Evolutionary conservation across 35 echinoderm and acorn worm genomes (phyloP).

Genomic region (Lytechinus pictus): DNA sequence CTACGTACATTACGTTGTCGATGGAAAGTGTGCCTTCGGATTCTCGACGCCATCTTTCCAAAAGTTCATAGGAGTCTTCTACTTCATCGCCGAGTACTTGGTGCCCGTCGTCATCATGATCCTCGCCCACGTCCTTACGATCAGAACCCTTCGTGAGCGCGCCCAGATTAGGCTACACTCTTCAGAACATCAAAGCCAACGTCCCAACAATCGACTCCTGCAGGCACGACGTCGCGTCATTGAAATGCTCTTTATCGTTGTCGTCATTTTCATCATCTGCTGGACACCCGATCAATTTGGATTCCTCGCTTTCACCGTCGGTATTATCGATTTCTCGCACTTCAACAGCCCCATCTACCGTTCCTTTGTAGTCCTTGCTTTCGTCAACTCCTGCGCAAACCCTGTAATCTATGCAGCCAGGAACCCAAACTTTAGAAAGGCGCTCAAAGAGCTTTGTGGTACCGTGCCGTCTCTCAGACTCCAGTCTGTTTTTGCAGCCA

Average conservation of each 20-base stretch:
- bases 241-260: slow-evolving; percentile 83
- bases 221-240: slow-evolving; percentile 76
- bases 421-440: slow-evolving; percentile 80
- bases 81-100: slow-evolving; percentile 79
- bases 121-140: background rate
- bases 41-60: slow-evolving; percentile 56
- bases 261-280: slow-evolving; percentile 90
- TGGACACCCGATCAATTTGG: slow-evolving; percentile 85
- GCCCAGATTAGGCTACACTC: slow-evolving; percentile 21
- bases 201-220: slow-evolving; percentile 49
- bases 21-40: slow-evolving; percentile 46
- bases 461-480: background rate
- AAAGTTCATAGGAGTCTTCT: slow-evolving; percentile 58
- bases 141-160: slow-evolving; percentile 47
- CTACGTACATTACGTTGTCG: slow-evolving; percentile 55
- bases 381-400: slow-evolving; percentile 93
- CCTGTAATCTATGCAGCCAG: slow-evolving; percentile 87
- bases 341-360: slow-evolving; percentile 67
- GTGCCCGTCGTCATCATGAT: slow-evolving; percentile 84
- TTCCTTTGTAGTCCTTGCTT: slow-evolving; percentile 79
- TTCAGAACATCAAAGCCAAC: background rate
- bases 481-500: background rate
- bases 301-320: slow-evolving; percentile 80
- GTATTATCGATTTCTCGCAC: slow-evolving; percentile 58
- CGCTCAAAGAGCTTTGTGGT: slow-evolving; percentile 57